phyloP scores from a whole-genome alignment of 2,113 vertebrate genomes.

The Pteropus alecto region DNA sequence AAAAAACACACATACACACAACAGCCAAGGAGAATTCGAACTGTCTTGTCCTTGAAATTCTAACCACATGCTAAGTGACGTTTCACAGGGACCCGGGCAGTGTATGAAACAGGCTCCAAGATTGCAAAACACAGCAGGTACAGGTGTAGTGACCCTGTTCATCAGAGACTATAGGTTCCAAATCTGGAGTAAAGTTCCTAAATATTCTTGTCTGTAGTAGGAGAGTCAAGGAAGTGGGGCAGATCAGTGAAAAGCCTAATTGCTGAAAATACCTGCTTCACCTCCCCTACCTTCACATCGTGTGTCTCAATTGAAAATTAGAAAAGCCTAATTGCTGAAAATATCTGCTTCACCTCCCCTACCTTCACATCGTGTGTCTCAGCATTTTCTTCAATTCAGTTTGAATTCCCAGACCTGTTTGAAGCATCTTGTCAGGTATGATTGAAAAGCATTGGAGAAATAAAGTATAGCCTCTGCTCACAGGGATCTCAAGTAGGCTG shows the following conservation, averaged over 20 bases:
- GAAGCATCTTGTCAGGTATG: not conserved
- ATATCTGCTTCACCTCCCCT: not conserved
- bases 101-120: not conserved
- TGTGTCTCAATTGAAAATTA: too few relatives aligned
- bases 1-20: not conserved
- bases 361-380: not conserved
- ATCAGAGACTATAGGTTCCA: not conserved
- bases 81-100: not conserved
- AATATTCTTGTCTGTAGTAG: not conserved
- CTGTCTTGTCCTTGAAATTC: not conserved
- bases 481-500: not conserved
- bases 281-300: not conserved
- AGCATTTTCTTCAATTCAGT: not conserved
- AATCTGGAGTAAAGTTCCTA: not conserved
- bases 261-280: not conserved
- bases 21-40: not conserved
- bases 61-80: not conserved
- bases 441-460: not conserved
- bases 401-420: not conserved
- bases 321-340: too few relatives aligned
- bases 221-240: not conserved
- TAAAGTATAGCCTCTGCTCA: not conserved
- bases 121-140: not conserved
- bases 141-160: fast-evolving
- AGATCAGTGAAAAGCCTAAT: not conserved